These are phyloP conservation scores for Stichodactyla mertensii DNA, from an alignment of 64 coral and sea anemone species.

Conservation along the genomic window DNA sequence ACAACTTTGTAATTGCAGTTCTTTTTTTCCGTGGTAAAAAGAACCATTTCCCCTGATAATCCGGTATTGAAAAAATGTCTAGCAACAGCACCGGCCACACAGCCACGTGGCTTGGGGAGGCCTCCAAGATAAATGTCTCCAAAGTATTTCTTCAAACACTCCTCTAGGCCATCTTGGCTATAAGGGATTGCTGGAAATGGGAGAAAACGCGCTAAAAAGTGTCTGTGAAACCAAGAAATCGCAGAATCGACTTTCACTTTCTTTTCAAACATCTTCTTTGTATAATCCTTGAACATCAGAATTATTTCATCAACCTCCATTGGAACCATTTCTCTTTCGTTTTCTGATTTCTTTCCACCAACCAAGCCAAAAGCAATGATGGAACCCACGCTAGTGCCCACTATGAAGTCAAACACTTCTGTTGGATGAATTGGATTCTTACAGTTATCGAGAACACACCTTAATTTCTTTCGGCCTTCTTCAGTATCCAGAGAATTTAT, in stretches of 20 bases:
- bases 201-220: neutral
- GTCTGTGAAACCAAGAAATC: constrained; percentile 3
- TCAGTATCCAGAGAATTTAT: neutral
- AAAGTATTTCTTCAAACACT: neutral
- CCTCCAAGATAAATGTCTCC: constrained; percentile 12
- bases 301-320: constrained; percentile 29
- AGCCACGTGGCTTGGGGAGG: constrained; percentile 15
- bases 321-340: neutral
- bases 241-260: neutral
- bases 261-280: constrained; percentile 21
- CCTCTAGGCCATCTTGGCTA: constrained; percentile 25
- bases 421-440: constrained; percentile 42
- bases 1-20: constrained; percentile 32
- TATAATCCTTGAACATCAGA: constrained; percentile 29
- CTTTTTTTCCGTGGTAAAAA: constrained; percentile 11
- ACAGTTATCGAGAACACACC: neutral
- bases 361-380: constrained; percentile 43
- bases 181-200: constrained; percentile 30
- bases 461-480: neutral
- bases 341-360: neutral
- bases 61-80: neutral
- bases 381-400: constrained; percentile 33
- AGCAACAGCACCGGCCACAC: constrained; percentile 42
- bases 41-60: neutral
- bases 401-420: constrained; percentile 23